phyloP scores from a whole-genome alignment of 2,113 vertebrate genomes.

The Trematocara nigrifrons region DNA sequence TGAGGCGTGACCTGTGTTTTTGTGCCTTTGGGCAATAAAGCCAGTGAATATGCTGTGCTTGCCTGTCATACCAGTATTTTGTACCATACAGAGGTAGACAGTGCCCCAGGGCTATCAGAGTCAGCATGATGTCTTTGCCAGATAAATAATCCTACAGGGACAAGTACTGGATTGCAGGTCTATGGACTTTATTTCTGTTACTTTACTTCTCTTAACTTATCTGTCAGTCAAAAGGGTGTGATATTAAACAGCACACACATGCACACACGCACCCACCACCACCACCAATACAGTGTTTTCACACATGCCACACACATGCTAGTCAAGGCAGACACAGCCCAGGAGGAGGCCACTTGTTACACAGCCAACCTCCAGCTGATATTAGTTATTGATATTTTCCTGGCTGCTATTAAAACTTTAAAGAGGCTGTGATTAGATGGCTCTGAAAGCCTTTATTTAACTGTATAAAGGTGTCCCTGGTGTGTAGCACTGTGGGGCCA shows the following conservation, averaged over 20 bases:
- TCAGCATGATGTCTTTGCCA: constrained; percentile 59
- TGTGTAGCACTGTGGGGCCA: constrained; percentile 45
- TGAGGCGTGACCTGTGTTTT: constrained; percentile 50
- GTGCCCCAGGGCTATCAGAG: constrained; percentile 58
- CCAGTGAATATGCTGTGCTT: constrained; percentile 52
- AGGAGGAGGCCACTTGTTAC: constrained; percentile 30
- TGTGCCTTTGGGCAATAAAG: constrained; percentile 54
- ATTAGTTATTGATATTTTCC: constrained; percentile 70
- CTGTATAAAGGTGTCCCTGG: constrained; percentile 44
- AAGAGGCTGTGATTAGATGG: constrained; percentile 55
- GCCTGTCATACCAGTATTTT: constrained; percentile 45
- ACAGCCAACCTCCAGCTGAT: constrained; percentile 53
- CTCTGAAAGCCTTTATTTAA: constrained; percentile 58
- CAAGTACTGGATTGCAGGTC: constrained; percentile 41
- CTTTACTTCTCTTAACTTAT: constrained; percentile 2
- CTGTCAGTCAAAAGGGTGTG: constrained; percentile 13
- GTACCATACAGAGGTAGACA: constrained; percentile 19
- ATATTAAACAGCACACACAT: background rate
- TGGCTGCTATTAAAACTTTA: constrained; percentile 58
- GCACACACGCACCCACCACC: constrained; percentile 10
- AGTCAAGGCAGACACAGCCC: constrained; percentile 19
- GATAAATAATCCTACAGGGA: constrained; percentile 26
- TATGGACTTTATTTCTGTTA: constrained; percentile 14
- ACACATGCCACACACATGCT: constrained; percentile 8
- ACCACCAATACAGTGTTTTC: background rate